Conservation (phyloP, 2,888 invertebrate genomes). For the Pollenia griseotomentosa region DNA sequence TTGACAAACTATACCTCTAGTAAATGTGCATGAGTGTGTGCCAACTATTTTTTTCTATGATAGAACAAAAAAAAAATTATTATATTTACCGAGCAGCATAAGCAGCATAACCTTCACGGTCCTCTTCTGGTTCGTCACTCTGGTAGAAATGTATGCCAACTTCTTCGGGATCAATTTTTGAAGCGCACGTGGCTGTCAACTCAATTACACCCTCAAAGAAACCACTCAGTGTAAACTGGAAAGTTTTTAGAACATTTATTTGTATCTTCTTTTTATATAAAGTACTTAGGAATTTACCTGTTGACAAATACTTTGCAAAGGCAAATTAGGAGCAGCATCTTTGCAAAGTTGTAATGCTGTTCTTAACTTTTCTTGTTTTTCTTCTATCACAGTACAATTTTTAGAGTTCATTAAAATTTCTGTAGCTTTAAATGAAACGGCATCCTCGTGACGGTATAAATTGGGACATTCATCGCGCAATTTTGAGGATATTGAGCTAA, state of each 20-base stretch:
- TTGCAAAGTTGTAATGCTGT: slow-evolving; percentile 94
- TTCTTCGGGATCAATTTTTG: slow-evolving; percentile 94
- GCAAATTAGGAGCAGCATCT: slow-evolving; percentile 94
- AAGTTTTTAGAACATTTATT: not conserved
- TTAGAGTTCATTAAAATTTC: slow-evolving; percentile 94
- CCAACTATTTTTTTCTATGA: no score
- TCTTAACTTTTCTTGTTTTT: slow-evolving; percentile 90
- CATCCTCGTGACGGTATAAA: slow-evolving; percentile 97
- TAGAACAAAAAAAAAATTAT: not conserved
- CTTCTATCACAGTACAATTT: slow-evolving; percentile 89
- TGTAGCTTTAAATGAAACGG: slow-evolving; percentile 97
- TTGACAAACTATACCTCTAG: no score
- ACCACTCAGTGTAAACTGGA: slow-evolving; percentile 88
- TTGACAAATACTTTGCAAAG: slow-evolving; percentile 92
- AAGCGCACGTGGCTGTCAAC: slow-evolving; percentile 92
- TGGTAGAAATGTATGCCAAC: slow-evolving; percentile 94
- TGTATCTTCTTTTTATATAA: no score
- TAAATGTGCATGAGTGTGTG: no score
- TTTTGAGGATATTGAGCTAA: slow-evolving; percentile 94
- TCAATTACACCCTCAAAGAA: slow-evolving; percentile 96
- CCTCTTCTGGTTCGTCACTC: slow-evolving; percentile 92
- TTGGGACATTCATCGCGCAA: slow-evolving; percentile 96
- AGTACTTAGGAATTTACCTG: slow-evolving; percentile 83
- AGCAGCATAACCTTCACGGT: slow-evolving; percentile 91
- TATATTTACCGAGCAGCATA: slow-evolving; percentile 86